Percentiles rank a stretch among this genome's conserved stretches.
phyloP scores from a whole-genome alignment of 1,140 invertebrate species.

The Drosophila pachea region DNA sequence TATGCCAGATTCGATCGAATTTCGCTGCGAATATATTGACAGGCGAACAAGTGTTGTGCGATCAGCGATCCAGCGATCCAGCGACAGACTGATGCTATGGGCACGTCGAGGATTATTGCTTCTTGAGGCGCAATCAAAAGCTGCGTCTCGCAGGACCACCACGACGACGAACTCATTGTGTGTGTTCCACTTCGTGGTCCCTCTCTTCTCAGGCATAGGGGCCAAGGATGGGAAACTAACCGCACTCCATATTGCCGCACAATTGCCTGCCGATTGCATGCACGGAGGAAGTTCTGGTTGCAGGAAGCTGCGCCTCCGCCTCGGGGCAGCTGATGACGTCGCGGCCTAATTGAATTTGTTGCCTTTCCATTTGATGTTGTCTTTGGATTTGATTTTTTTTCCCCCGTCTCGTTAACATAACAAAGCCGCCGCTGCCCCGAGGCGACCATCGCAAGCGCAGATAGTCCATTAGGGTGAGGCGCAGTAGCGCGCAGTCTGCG shows the following conservation, averaged over 20 bases:
- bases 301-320: constrained; percentile 42
- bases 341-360: constrained; percentile 71
- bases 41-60: constrained; percentile 73
- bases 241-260: constrained; percentile 1
- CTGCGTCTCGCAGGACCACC: constrained; percentile 58
- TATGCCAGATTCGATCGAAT: constrained; percentile 53
- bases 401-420: constrained; percentile 44
- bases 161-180: constrained; percentile 46
- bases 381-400: constrained; percentile 27
- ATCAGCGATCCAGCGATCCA: too few relatives aligned
- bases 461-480: constrained; percentile 48
- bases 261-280: constrained; percentile 14
- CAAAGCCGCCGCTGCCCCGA: constrained; percentile 53
- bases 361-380: constrained; percentile 66
- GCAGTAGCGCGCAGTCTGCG: constrained; percentile 6
- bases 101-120: constrained; percentile 27
- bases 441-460: constrained; percentile 49
- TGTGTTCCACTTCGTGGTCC: constrained; percentile 47
- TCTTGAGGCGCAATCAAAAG: constrained; percentile 59
- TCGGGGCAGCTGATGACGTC: constrained; percentile 50
- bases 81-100: constrained; percentile 34
- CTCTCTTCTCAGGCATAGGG: constrained; percentile 37
- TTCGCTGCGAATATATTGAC: constrained; percentile 44
- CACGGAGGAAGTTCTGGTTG: constrained; percentile 50
- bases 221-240: constrained; percentile 52